Evolutionary conservation across 30 jellyfish, hydroid and myxozoan genomes (phyloP), one percentile per base, ranked within the genome.

Genomic region (Aurelia sp.): DNA sequence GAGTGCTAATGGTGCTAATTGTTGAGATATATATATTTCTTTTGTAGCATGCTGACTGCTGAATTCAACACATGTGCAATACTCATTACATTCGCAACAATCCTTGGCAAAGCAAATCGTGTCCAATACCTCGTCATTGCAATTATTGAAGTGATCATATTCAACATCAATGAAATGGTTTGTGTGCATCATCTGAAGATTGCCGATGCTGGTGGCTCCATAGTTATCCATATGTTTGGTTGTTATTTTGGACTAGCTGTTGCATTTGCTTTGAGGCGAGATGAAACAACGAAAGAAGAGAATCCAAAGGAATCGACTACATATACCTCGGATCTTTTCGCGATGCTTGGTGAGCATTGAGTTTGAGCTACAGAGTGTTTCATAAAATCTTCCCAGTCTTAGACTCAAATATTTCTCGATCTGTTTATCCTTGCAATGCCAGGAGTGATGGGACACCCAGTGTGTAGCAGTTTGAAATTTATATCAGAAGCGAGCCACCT

Each of bases 181-280:
- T 41, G 89, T 18, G 33, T 19, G 22, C 74, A 72, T 30, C 72
- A 73, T 30, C 72, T 92, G 80, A 20, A 51, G 20, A 59, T 82
- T 21, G 18, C 96, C 12, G 98, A 92, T 74, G 96, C 84, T 20
- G 97, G 97, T n/a, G 98, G 98, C 8, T 87, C 97, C 21, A 69
- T 92, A 75, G 92, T 82, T n/a, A 69, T 92, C 33, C 97, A 86
- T 64, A 35, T 68, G 85, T 92, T 92, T 84, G 98, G 97, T 21
- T 91, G 93, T 51, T 92, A 86, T 69, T 92, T 86, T 82, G 98
- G 98, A 11, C 69, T 92, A 27, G 92, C 98, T 1, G 96, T 92
- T 53, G 86, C 98, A 5, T 48, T 68, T 21, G 61, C 91, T 13
- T 70, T 91, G 71, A 31, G 73, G 16, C 53, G 82, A 10, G 62